These are phyloP conservation scores for Zaprionus gabonicus DNA, from an alignment of 1,140 invertebrate species.

Conservation along the genomic window DNA sequence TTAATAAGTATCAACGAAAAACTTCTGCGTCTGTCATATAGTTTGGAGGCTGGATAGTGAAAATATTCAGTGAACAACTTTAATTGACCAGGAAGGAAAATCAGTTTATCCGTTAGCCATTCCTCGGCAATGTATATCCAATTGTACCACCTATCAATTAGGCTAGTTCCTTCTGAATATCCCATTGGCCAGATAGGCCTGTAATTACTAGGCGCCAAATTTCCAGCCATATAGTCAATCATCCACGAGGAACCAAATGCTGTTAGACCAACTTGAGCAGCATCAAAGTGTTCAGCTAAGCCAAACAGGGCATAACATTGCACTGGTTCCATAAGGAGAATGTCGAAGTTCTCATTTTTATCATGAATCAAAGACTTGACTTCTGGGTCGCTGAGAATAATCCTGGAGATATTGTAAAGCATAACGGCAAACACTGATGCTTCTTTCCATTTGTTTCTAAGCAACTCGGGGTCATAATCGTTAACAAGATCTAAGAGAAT, in stretches of 20 bases:
- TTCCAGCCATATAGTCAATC: slow-evolving; percentile 43
- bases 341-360: slow-evolving; percentile 52
- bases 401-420: slow-evolving; percentile 20
- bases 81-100: slow-evolving; percentile 61
- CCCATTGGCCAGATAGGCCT: slow-evolving; percentile 64
- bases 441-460: slow-evolving; percentile 44
- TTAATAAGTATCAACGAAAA: slow-evolving; percentile 65
- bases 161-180: slow-evolving; percentile 68
- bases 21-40: slow-evolving; percentile 29
- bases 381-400: slow-evolving; percentile 26
- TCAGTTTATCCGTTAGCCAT: slow-evolving; percentile 24
- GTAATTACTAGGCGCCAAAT: slow-evolving; percentile 64
- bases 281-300: slow-evolving; percentile 55
- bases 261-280: slow-evolving; percentile 53
- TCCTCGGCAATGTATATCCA: slow-evolving; percentile 55
- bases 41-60: slow-evolving; percentile 16
- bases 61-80: slow-evolving; percentile 66
- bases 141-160: slow-evolving; percentile 81
- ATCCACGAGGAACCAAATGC: slow-evolving; percentile 43
- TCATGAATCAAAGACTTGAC: slow-evolving; percentile 47
- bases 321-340: slow-evolving; percentile 56
- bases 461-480: background rate
- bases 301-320: slow-evolving; percentile 56
- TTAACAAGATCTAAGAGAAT: slow-evolving; percentile 6
- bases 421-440: background rate